A percentile compares a stretch with the other conserved stretches of the same genome.
Conservation (phyloP, 2,888 invertebrate genomes). For the Sphaerophoria rueppellii region DNA sequence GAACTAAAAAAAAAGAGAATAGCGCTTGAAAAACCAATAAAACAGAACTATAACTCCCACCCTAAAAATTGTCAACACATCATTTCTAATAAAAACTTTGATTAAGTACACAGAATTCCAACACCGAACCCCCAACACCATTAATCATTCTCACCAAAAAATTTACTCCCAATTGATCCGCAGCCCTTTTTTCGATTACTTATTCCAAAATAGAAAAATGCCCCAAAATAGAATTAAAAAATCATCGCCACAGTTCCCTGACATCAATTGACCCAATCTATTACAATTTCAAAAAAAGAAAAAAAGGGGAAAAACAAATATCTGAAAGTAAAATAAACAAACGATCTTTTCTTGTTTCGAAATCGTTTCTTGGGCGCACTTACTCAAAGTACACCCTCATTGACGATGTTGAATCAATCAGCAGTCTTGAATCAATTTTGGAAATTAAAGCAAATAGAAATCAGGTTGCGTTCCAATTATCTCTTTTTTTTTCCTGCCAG, state of each 20-base stretch:
- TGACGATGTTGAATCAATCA: conserved; percentile 62
- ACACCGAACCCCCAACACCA: conserved; percentile 4
- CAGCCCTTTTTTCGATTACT: conserved; percentile 6
- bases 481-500: not conserved
- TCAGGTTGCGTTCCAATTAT: conserved; percentile 61
- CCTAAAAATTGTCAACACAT: not conserved
- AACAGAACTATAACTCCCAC: not conserved
- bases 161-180: conserved; percentile 26
- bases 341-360: conserved; percentile 21
- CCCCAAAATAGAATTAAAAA: conserved; percentile 70
- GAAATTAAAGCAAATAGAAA: conserved; percentile 46
- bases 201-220: conserved; percentile 33
- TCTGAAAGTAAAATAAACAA: conserved; percentile 21
- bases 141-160: conserved; percentile 30
- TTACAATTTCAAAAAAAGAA: conserved; percentile 27
- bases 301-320: conserved; percentile 13
- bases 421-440: conserved; percentile 53
- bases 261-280: conserved; percentile 59
- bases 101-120: conserved; percentile 5
- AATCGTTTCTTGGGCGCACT: conserved; percentile 33
- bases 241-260: conserved; percentile 53
- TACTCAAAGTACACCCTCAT: conserved; percentile 48
- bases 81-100: not conserved
- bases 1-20: no score
- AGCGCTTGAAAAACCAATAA: not conserved